Evolutionary conservation across 1,140 invertebrate genomes (phyloP), one percentile per base, ranked within the genome.

Genomic region (Chlorops oryzae): DNA sequence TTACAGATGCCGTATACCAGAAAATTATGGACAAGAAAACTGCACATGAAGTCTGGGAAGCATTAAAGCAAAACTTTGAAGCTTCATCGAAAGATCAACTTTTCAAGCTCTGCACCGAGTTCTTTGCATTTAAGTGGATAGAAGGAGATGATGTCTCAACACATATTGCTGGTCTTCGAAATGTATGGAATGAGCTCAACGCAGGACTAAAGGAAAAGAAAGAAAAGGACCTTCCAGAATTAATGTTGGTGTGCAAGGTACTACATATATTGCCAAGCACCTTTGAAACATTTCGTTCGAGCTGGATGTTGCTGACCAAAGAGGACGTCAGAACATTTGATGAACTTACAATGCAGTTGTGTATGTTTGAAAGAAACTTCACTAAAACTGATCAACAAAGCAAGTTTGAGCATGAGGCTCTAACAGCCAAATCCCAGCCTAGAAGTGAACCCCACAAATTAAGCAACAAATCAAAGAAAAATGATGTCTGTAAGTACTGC

Each of bases 401-500:
- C n/a, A n/a, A n/a, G n/a, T n/a, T n/a, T n/a, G n/a, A n/a, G n/a
- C n/a, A n/a, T n/a, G n/a, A n/a, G n/a, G n/a, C n/a, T n/a, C n/a
- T n/a, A n/a, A n/a, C n/a, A n/a, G n/a, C n/a, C n/a, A n/a, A n/a
- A n/a, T n/a, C n/a, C n/a, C n/a, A n/a, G n/a, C n/a, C n/a, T n/a
- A n/a, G n/a, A n/a, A n/a, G n/a, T n/a, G n/a, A n/a, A n/a, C n/a
- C n/a, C n/a, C n/a, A n/a, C n/a, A n/a, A n/a, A n/a, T n/a, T n/a
- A n/a, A n/a, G 28, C 15, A 37, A 47, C 15, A 35, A 47, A 17
- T n/a, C 13, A 22, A 27, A 10, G 28, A 37, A 37, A 35, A 47
- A 47, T 13, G 45, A 47, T 41, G 54, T 10, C 10, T 59, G 60
- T 41, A 59, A 62, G 54, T 60, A 57, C 47, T 64, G 60, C 45